These are phyloP conservation scores for Pseudopodoces humilis DNA, from an alignment of 2,113 vertebrate genomes.

Conservation along the genomic window DNA sequence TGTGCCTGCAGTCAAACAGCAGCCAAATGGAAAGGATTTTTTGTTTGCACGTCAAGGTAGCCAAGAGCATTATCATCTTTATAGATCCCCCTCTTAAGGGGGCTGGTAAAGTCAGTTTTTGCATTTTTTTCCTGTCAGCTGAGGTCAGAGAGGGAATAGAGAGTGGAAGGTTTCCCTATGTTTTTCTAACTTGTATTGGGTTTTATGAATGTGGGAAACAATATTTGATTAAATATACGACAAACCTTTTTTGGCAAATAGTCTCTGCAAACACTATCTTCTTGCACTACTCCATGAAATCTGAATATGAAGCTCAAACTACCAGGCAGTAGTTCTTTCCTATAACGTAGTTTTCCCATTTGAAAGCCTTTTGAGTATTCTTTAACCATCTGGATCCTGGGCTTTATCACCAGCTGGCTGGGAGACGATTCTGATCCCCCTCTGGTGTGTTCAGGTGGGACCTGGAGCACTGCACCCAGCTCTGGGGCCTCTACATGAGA, in stretches of 20 bases:
- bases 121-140: not conserved
- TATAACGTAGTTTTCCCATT: not conserved
- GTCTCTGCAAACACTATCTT: not conserved
- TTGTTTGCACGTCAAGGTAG: not conserved
- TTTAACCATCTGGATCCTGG: too few species aligned
- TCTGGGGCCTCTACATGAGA: not conserved
- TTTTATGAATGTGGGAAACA: not conserved
- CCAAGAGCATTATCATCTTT: accelerated
- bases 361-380: not conserved
- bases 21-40: not conserved
- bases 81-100: not conserved
- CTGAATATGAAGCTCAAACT: not conserved
- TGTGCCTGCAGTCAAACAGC: not conserved
- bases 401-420: accelerated
- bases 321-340: not conserved
- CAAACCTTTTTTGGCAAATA: not conserved
- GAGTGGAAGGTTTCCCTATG: not conserved
- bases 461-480: not conserved
- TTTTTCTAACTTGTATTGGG: not conserved
- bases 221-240: not conserved
- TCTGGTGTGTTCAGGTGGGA: not conserved
- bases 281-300: not conserved
- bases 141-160: not conserved
- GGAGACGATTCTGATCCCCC: not conserved
- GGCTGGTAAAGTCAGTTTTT: not conserved